phyloP scores from a whole-genome alignment of 1,140 invertebrate species.

The Lerema accius region DNA sequence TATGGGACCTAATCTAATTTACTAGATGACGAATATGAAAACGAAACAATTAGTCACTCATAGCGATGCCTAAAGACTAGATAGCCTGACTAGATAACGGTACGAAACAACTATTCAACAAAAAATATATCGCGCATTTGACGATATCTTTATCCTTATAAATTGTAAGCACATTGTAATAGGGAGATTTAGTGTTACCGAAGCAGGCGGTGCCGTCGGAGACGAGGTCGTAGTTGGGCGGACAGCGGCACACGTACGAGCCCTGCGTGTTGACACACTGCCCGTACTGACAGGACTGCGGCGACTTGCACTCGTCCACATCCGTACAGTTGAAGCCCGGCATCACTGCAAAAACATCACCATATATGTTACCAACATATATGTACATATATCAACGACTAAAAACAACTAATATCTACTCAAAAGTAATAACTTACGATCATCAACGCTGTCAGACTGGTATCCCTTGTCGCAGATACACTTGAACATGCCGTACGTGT shows the following conservation, averaged over 20 bases:
- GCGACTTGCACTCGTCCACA: slow-evolving; percentile 91
- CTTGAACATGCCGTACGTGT: slow-evolving; percentile 94
- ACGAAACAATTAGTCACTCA: too few species aligned
- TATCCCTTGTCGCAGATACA: slow-evolving; percentile 94
- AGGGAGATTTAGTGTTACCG: too few species aligned
- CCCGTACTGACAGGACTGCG: slow-evolving; percentile 87
- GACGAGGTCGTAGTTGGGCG: slow-evolving; percentile 88
- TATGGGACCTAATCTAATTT: too few species aligned
- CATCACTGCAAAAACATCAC: slow-evolving; percentile 64
- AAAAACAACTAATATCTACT: not conserved
- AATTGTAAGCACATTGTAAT: too few species aligned
- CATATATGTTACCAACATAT: too few species aligned
- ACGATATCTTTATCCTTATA: too few species aligned
- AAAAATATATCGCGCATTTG: too few species aligned
- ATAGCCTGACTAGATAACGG: too few species aligned
- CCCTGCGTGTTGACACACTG: slow-evolving; percentile 91
- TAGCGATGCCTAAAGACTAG: too few species aligned
- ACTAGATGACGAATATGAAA: too few species aligned
- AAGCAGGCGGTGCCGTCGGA: slow-evolving; percentile 82
- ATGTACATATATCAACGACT: too few species aligned
- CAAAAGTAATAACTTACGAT: slow-evolving; percentile 75
- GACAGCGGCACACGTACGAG: slow-evolving; percentile 92
- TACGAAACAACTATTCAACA: too few species aligned
- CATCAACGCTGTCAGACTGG: slow-evolving; percentile 85
- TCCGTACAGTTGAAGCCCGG: slow-evolving; percentile 86